A percentile compares a stretch with the other conserved stretches of the same genome.
phyloP scores from a whole-genome alignment of 2,797 vertebrate genomes.

The Esox lucius region DNA sequence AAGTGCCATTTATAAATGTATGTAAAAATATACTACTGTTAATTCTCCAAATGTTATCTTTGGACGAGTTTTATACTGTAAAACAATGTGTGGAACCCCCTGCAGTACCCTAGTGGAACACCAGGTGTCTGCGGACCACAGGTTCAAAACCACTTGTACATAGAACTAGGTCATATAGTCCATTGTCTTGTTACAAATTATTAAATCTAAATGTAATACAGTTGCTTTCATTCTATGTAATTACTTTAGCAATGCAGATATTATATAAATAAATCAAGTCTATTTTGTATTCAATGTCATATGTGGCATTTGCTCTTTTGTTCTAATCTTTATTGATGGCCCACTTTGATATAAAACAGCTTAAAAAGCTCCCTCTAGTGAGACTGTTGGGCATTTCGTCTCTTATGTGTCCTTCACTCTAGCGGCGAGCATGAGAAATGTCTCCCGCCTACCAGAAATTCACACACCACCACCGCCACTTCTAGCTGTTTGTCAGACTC shows the following conservation, averaged over 20 bases:
- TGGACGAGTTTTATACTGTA: too few species aligned
- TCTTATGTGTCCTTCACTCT: constrained; percentile 67
- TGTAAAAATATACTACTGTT: too few species aligned
- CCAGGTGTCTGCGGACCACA: too few species aligned
- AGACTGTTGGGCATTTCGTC: constrained; percentile 57
- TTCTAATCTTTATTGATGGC: background rate
- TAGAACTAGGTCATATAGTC: background rate
- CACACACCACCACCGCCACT: constrained; percentile 65
- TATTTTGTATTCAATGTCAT: background rate
- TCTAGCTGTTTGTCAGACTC: constrained; percentile 74
- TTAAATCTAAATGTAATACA: background rate
- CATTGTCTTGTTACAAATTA: background rate
- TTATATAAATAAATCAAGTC: background rate
- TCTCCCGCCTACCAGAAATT: constrained; percentile 77
- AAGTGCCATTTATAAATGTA: too few species aligned
- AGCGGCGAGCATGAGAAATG: constrained; percentile 70
- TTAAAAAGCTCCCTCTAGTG: constrained; percentile 68
- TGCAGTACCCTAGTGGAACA: too few species aligned
- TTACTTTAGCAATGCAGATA: background rate
- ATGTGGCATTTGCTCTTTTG: background rate
- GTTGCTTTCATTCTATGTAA: background rate
- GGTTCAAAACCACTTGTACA: background rate
- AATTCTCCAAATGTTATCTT: too few species aligned
- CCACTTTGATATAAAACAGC: constrained; percentile 29
- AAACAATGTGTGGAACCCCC: too few species aligned